These are phyloP conservation scores for Taenioides sp. DNA, from an alignment of 2,797 vertebrate species.

Conservation along the genomic window DNA sequence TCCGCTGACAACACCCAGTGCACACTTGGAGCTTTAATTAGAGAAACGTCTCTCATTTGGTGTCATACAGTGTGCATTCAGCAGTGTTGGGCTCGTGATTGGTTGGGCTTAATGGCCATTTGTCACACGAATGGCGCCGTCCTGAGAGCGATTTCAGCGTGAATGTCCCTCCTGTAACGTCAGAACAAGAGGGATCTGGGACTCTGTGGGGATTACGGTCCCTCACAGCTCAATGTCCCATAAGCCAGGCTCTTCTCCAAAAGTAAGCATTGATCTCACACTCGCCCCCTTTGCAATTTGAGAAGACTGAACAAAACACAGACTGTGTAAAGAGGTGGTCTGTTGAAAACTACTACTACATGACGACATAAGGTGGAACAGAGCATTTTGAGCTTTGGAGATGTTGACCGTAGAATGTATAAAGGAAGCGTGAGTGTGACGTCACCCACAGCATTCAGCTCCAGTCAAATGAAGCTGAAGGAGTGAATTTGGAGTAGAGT, in stretches of 20 bases:
- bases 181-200: slow-evolving; percentile 50
- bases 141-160: slow-evolving; percentile 57
- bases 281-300: slow-evolving; percentile 30
- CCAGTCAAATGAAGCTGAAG: too few relatives aligned
- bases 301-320: slow-evolving; percentile 28
- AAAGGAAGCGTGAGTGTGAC: too few relatives aligned
- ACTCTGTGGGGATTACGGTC: slow-evolving; percentile 59
- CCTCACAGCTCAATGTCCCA: slow-evolving; percentile 54
- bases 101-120: slow-evolving; percentile 68
- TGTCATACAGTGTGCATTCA: slow-evolving; percentile 48
- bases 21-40: slow-evolving; percentile 62
- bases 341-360: too few relatives aligned
- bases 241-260: slow-evolving; percentile 65
- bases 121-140: slow-evolving; percentile 60
- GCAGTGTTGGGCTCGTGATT: slow-evolving; percentile 42
- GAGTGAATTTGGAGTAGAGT: too few relatives aligned
- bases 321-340: too few relatives aligned
- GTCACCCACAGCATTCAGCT: too few relatives aligned
- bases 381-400: too few relatives aligned
- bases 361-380: too few relatives aligned
- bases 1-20: slow-evolving; percentile 40
- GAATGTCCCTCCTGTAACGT: slow-evolving; percentile 50
- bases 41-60: slow-evolving; percentile 58
- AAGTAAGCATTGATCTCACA: slow-evolving; percentile 54
- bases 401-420: too few relatives aligned